A percentile compares a stretch with the other conserved stretches of the same genome.
These are phyloP conservation scores for Herminia tarsipennalis DNA, from an alignment of 2,888 invertebrate species.

Conservation along the genomic window DNA sequence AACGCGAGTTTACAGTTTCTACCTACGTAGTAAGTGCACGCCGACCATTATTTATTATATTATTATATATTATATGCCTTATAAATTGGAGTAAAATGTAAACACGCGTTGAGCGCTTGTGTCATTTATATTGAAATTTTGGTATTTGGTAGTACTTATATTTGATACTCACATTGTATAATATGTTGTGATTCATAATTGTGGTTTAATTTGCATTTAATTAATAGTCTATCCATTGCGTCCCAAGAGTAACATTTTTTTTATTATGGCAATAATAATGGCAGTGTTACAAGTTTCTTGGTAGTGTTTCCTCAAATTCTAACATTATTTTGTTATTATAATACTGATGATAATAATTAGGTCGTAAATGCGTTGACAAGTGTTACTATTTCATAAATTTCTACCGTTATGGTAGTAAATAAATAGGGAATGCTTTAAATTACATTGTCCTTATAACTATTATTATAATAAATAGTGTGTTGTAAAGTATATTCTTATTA, in stretches of 20 bases:
- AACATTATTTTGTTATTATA: slow-evolving; percentile 56
- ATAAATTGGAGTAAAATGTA: too few species aligned
- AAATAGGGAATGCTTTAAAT: slow-evolving; percentile 60
- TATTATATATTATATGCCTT: too few species aligned
- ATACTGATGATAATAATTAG: slow-evolving; percentile 70
- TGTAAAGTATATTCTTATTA: background rate
- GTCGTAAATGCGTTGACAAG: slow-evolving; percentile 69
- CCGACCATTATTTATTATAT: too few species aligned
- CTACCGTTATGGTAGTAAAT: slow-evolving; percentile 46
- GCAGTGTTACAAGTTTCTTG: slow-evolving; percentile 42
- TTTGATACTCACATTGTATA: too few species aligned
- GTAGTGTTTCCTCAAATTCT: slow-evolving; percentile 46
- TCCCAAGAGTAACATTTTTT: background rate
- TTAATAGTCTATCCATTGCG: too few species aligned
- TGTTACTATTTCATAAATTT: slow-evolving; percentile 45
- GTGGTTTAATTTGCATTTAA: too few species aligned
- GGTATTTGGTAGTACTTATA: too few species aligned
- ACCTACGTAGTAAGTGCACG: too few species aligned
- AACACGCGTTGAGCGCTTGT: background rate
- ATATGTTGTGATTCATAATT: too few species aligned
- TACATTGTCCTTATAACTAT: slow-evolving; percentile 24
- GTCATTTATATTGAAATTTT: background rate
- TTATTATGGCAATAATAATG: slow-evolving; percentile 27
- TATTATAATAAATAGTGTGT: background rate
- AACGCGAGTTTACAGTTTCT: too few species aligned